Conservation (phyloP, 2,888 invertebrate species). For the Athalia circularis region DNA sequence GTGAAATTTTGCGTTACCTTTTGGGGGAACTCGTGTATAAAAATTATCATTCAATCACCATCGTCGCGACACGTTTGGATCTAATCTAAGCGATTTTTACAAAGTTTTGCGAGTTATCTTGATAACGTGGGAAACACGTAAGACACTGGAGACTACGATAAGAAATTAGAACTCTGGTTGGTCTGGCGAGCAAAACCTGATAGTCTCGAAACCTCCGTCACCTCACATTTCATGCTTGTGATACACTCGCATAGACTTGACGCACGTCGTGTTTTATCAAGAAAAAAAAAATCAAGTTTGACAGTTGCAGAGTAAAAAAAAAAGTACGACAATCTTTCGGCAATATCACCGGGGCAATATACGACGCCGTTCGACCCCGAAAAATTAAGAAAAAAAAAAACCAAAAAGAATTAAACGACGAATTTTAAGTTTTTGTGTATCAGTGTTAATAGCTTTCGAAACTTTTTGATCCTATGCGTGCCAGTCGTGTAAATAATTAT, state of each 20-base stretch:
- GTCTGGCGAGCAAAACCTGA: constrained; percentile 25
- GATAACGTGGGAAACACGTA: constrained; percentile 60
- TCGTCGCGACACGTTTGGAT: constrained; percentile 1
- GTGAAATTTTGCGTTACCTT: too few species aligned
- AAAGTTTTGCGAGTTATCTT: constrained; percentile 55
- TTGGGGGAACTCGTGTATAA: background rate
- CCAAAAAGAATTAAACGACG: background rate
- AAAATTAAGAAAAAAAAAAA: background rate
- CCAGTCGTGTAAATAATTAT: too few species aligned
- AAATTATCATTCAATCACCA: background rate
- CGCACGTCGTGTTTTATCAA: background rate
- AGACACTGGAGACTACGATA: constrained; percentile 50
- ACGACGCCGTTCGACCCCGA: too few species aligned
- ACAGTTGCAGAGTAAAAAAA: too few species aligned
- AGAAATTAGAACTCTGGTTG: constrained; percentile 50
- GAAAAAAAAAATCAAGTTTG: background rate
- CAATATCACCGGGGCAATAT: background rate
- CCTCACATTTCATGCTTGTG: background rate
- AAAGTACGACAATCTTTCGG: too few species aligned
- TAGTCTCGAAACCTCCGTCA: constrained; percentile 11
- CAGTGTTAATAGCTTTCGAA: too few species aligned
- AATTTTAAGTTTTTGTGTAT: too few species aligned
- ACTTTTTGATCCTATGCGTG: too few species aligned
- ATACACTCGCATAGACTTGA: background rate
- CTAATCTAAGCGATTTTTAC: constrained; percentile 59